phyloP scores from a whole-genome alignment of 2,113 vertebrate genomes.

The Uria lomvia region DNA sequence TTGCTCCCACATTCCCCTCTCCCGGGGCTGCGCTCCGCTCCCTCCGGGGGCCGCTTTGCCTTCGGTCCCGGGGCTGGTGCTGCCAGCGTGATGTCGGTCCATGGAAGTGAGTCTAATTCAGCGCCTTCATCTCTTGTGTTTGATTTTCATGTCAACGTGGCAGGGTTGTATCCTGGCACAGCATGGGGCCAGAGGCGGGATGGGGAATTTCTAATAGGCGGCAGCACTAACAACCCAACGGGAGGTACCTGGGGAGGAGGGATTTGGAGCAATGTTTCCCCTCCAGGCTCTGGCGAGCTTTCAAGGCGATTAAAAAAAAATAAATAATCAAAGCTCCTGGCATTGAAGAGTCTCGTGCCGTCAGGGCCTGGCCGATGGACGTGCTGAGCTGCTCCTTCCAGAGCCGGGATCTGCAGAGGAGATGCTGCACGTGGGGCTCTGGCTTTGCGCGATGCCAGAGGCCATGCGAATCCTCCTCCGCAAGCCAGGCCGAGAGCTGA shows the following conservation, averaged over 20 bases:
- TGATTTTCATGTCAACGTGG: slow-evolving; percentile 27
- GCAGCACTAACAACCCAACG: background rate
- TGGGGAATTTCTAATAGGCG: background rate
- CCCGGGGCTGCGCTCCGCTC: fast-evolving
- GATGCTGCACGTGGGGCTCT: background rate
- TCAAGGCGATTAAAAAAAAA: background rate
- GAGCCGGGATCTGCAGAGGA: background rate
- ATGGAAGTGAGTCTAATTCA: background rate
- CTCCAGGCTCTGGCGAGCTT: background rate
- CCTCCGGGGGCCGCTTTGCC: background rate
- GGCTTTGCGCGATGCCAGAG: background rate
- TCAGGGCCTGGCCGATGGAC: background rate
- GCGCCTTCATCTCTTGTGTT: background rate
- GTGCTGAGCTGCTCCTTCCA: fast-evolving
- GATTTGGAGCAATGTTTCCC: background rate
- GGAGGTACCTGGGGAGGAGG: background rate
- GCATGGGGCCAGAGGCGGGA: background rate
- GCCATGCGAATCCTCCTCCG: background rate
- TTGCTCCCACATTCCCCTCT: background rate
- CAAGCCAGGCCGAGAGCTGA: background rate
- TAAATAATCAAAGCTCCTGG: background rate
- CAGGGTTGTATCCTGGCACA: slow-evolving; percentile 5
- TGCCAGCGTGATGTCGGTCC: background rate
- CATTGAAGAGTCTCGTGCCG: background rate
- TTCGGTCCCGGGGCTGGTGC: background rate